Evolutionary conservation across 2,888 invertebrate species (phyloP).

Genomic region (Aleiodes leptofemur): DNA sequence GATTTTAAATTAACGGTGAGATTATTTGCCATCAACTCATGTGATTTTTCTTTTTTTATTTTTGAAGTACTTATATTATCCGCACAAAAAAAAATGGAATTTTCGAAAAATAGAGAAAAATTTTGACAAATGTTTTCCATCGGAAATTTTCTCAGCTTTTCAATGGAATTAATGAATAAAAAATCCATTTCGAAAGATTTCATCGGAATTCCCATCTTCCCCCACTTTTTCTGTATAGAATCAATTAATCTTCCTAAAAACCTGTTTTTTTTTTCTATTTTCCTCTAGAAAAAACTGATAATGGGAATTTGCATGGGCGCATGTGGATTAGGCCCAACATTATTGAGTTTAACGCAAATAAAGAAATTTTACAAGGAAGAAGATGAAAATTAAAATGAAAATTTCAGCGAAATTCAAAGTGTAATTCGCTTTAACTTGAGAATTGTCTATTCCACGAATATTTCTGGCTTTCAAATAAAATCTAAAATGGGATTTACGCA

Average conservation of each 20-base stretch:
- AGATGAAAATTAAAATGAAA: constrained; percentile 28
- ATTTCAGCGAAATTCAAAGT: background rate
- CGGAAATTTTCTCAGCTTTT: too few relatives aligned
- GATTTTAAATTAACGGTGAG: too few relatives aligned
- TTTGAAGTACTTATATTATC: background rate
- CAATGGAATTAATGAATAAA: too few relatives aligned
- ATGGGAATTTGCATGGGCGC: constrained; percentile 42
- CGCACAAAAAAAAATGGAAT: background rate
- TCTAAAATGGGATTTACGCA: constrained; percentile 37
- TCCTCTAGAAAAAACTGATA: constrained; percentile 45
- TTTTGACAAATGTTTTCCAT: too few relatives aligned
- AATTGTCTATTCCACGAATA: constrained; percentile 15
- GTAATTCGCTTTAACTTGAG: constrained; percentile 9
- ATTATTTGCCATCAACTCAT: background rate
- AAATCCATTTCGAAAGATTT: too few relatives aligned
- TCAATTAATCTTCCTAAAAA: background rate
- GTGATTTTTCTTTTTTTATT: background rate
- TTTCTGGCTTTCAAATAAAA: constrained; percentile 10
- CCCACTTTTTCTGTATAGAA: too few relatives aligned
- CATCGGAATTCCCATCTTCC: too few relatives aligned
- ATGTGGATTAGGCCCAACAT: constrained; percentile 45
- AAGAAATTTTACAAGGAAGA: constrained; percentile 45
- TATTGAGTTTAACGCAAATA: constrained; percentile 46
- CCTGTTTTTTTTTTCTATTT: constrained; percentile 8
- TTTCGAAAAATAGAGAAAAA: background rate